Evolutionary conservation across 2,888 invertebrate genomes (phyloP).

Genomic region (Fragum sueziense): DNA sequence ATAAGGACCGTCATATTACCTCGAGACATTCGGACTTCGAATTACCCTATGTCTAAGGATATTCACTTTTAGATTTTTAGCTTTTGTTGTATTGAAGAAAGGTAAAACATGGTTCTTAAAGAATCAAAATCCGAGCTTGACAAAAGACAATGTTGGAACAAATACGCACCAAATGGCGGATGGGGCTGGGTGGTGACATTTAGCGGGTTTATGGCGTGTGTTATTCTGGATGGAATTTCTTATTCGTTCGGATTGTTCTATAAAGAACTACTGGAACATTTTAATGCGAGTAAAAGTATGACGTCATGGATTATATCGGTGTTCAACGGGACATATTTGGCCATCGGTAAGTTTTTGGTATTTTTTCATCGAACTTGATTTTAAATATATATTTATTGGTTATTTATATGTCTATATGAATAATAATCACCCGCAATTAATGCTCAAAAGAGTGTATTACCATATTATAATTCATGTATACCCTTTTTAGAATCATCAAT

Average conservation of each 20-base stretch:
- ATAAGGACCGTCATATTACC: no score
- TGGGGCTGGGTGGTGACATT: constrained; percentile 15
- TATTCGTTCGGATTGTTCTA: constrained; percentile 2
- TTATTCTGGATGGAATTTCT: constrained; percentile 9
- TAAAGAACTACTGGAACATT: not conserved
- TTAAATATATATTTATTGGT: no score
- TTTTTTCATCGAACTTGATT: no score
- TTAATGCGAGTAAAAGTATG: not conserved
- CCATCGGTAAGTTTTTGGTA: not conserved
- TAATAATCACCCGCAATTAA: no score
- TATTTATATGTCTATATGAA: no score
- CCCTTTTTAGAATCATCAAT: no score
- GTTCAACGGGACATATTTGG: constrained; percentile 6
- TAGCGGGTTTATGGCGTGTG: not conserved
- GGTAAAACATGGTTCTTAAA: not conserved
- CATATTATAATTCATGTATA: no score
- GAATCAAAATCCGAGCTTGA: not conserved
- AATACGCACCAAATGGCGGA: constrained; percentile 3
- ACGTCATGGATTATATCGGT: constrained; percentile 1
- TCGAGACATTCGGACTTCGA: no score
- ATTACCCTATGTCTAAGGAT: no score
- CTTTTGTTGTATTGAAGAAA: no score
- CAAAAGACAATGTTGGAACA: not conserved
- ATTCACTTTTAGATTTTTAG: no score
- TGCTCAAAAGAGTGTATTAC: no score